Evolutionary conservation across 2,797 vertebrate species (phyloP), one percentile per base, ranked within the genome.

Genomic region (Falco biarmicus): DNA sequence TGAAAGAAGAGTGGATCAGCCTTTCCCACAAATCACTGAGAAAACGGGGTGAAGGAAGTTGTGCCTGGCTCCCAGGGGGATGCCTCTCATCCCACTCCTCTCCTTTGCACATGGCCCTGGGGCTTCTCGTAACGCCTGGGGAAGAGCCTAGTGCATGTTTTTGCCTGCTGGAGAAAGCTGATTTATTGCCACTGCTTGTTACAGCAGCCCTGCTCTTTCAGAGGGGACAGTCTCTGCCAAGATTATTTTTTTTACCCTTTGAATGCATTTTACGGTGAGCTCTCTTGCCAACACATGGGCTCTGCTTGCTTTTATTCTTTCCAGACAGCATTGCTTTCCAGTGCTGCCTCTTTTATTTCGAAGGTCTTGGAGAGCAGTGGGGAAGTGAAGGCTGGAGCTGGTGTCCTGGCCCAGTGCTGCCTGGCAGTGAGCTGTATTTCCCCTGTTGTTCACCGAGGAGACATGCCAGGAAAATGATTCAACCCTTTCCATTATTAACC

Each of bases 261-360:
- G 87, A 96, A 68, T 71, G 57, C 31, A 5, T 96, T 96, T 95
- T 83, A 90, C 45, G n/a, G 74, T 89, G 87, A 91, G 71, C 81
- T 86, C 70, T 91, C 54, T 89, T 95, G 91, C 91, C 92, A 96
- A 21, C 83, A 89, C 74, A 75, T 73, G 94, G 87, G 66, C 82
- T 95, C 95, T 5, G 39, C 83, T 90, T 79, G 85, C 93, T 83
- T 97, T 97, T 94, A 91, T 97, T 96, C 83, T 77, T 95, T 93
- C 51, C 87, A 93, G 87, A 75, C 91, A 90, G 73, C 13, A 0
- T 79, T 84, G 80, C 83, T 96, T 89, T 94, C 95, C 53, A 85
- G 89, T 25, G 39, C 71, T 90, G 74, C 94, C 87, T 96, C 75
- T 95, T 96, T 93, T 81, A 94, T 87, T 95, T 63, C 32, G 4